phyloP scores from a whole-genome alignment of 2,888 invertebrate species.

The Anodontia alba region DNA sequence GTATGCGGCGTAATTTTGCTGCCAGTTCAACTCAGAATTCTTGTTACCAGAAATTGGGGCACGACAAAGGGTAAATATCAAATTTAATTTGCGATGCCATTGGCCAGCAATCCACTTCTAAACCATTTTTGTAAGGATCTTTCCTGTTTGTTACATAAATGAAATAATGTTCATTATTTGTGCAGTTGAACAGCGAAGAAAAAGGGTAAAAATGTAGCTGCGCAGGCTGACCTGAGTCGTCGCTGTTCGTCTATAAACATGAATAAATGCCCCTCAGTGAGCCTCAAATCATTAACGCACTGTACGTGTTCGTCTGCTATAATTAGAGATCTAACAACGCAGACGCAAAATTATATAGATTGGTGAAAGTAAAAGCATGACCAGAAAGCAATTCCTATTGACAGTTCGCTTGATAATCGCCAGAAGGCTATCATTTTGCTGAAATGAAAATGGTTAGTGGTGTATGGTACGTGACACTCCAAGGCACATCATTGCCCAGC shows the following conservation, averaged over 20 bases:
- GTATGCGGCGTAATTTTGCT: not conserved
- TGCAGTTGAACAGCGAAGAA: no score
- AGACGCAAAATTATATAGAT: constrained; percentile 2
- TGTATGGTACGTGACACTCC: not conserved
- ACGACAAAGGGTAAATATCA: no score
- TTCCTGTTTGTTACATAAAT: no score
- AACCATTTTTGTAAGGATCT: no score
- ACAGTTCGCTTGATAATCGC: not conserved
- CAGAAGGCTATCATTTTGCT: not conserved
- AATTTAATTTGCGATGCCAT: no score
- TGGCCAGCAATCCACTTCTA: no score
- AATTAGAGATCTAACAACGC: not conserved
- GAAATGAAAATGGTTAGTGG: not conserved
- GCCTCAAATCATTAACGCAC: constrained; percentile 2
- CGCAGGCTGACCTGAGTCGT: no score
- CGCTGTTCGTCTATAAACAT: no score
- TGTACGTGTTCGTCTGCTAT: not conserved
- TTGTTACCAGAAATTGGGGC: not conserved
- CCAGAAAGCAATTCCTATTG: not conserved
- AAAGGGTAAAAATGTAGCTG: no score
- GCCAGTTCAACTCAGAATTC: not conserved
- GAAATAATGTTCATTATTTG: no score
- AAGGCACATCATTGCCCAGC: not conserved
- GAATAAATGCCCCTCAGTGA: no score
- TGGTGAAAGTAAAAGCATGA: not conserved